Evolutionary conservation across 2,888 invertebrate genomes (phyloP).

Genomic region (Itoplectis maculator): DNA sequence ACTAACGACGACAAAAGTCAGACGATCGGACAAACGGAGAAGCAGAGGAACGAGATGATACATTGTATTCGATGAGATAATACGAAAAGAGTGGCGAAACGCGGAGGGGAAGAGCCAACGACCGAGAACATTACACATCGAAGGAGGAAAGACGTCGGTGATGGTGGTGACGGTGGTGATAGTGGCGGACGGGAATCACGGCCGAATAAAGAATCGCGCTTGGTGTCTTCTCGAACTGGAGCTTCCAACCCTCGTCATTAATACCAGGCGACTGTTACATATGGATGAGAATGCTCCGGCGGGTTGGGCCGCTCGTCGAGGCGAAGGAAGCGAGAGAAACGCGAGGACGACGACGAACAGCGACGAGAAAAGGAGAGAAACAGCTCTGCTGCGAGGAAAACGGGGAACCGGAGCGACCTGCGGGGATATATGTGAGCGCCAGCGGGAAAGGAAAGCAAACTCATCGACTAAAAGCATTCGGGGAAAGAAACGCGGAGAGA

Average conservation of each 20-base stretch:
- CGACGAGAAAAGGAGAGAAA: slow-evolving; percentile 55
- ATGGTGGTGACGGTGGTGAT: slow-evolving; percentile 39
- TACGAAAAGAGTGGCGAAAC: slow-evolving; percentile 80
- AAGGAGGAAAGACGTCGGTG: slow-evolving; percentile 54
- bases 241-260: slow-evolving; percentile 82
- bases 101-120: slow-evolving; percentile 53
- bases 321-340: slow-evolving; percentile 65
- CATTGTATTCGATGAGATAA: slow-evolving; percentile 83
- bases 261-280: slow-evolving; percentile 84
- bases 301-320: slow-evolving; percentile 79
- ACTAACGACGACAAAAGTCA: slow-evolving; percentile 49
- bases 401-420: slow-evolving; percentile 67
- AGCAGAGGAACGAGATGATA: slow-evolving; percentile 74
- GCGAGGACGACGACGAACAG: slow-evolving; percentile 48
- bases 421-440: slow-evolving; percentile 52
- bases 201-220: slow-evolving; percentile 77
- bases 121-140: slow-evolving; percentile 50
- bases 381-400: slow-evolving; percentile 73
- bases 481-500: slow-evolving; percentile 70
- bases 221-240: slow-evolving; percentile 71
- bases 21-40: slow-evolving; percentile 52
- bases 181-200: slow-evolving; percentile 60
- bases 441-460: slow-evolving; percentile 81
- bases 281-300: slow-evolving; percentile 82
- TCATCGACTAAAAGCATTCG: slow-evolving; percentile 85